Conservation (phyloP, 2,888 invertebrate species). For the Anthrax anthrax region DNA sequence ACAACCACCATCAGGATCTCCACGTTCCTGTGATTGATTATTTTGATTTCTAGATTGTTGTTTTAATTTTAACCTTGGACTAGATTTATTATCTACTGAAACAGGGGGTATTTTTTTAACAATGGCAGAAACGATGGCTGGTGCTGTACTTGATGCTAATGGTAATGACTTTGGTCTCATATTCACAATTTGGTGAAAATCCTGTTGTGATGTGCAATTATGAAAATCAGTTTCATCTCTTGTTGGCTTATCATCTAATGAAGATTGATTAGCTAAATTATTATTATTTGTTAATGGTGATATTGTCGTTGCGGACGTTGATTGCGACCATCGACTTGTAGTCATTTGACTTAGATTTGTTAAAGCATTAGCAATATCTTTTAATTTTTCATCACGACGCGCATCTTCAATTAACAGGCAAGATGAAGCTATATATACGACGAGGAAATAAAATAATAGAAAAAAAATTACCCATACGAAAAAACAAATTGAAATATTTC, state of each 20-base stretch:
- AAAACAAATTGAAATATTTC: too few relatives aligned
- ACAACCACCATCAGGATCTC: conserved; percentile 64
- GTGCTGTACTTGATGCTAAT: conserved; percentile 31
- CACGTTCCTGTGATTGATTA: conserved; percentile 40
- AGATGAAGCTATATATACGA: conserved; percentile 23
- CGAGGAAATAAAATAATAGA: too few relatives aligned
- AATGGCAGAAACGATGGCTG: conserved; percentile 35
- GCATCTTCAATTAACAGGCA: conserved; percentile 33
- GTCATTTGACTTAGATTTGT: conserved; percentile 46
- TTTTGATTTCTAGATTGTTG: conserved; percentile 22
- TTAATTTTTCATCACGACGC: conserved; percentile 55
- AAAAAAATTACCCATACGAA: too few relatives aligned
- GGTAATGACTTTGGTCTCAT: conserved; percentile 34
- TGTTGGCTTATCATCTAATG: conserved; percentile 24
- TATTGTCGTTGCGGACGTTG: conserved; percentile 39
- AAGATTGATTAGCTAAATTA: conserved; percentile 12
- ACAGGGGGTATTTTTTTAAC: conserved; percentile 34
- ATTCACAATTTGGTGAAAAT: conserved; percentile 14
- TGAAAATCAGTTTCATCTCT: conserved; percentile 33
- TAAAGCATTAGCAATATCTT: conserved; percentile 70
- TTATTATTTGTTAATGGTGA: conserved; percentile 15
- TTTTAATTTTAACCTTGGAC: conserved; percentile 20
- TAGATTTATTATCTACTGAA: conserved; percentile 16
- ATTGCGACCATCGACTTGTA: conserved; percentile 37
- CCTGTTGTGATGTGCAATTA: conserved; percentile 5